Conservation (phyloP, 2,797 vertebrate species). For the Coendou prehensilis region DNA sequence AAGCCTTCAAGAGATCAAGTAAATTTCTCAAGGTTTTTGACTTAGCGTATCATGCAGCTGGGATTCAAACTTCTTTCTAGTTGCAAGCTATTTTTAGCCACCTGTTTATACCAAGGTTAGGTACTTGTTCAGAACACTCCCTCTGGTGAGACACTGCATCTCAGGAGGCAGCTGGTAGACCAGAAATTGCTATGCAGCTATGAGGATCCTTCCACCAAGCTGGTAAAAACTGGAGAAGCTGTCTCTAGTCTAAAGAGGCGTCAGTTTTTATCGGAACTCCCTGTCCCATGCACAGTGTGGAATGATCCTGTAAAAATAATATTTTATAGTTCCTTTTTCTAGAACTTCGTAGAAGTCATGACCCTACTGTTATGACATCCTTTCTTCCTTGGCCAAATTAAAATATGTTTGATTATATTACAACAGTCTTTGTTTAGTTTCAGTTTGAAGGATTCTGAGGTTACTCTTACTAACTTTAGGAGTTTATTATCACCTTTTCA, state of each 20-base stretch:
- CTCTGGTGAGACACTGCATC: not conserved
- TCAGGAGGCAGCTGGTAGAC: not conserved
- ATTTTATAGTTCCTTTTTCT: conserved; percentile 59
- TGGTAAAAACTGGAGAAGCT: not conserved
- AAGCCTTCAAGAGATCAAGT: not conserved
- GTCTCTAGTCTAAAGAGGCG: conserved; percentile 16
- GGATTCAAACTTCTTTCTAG: not conserved
- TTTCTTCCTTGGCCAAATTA: conserved; percentile 64
- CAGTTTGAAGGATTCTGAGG: not conserved
- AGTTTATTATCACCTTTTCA: not conserved
- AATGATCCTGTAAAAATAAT: conserved; percentile 34
- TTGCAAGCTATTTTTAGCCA: not conserved
- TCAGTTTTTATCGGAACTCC: conserved; percentile 30
- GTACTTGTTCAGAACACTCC: not conserved
- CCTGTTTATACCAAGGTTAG: not conserved
- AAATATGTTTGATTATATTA: conserved; percentile 55
- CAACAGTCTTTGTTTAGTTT: conserved; percentile 60
- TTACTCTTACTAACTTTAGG: conserved; percentile 1
- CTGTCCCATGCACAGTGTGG: not conserved
- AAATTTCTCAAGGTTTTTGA: conserved; percentile 26
- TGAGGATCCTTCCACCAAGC: not conserved
- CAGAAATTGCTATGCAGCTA: not conserved
- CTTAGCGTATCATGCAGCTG: not conserved
- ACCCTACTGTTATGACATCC: conserved; percentile 40
- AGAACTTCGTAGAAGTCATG: conserved; percentile 39